Conservation (phyloP, 2,888 invertebrate species). For the Nomada goodeniana region DNA sequence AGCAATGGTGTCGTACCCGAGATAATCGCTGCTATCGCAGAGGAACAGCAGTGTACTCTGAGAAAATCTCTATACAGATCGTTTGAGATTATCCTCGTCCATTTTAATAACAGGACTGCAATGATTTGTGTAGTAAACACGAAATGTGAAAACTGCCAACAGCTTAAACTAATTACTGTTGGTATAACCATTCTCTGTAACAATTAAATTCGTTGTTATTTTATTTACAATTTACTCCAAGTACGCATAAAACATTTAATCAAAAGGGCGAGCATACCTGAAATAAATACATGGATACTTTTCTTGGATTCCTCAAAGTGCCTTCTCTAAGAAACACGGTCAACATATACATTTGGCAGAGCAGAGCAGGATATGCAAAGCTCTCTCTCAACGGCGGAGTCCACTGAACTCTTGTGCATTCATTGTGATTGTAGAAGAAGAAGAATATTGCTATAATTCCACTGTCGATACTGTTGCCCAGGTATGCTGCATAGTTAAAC, state of each 20-base stretch:
- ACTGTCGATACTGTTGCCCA: slow-evolving; percentile 90
- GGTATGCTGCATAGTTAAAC: slow-evolving; percentile 88
- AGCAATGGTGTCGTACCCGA: slow-evolving; percentile 84
- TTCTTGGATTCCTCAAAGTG: background rate
- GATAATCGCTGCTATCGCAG: slow-evolving; percentile 8
- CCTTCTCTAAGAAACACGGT: slow-evolving; percentile 80
- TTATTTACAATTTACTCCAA: background rate
- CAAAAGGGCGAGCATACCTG: slow-evolving; percentile 36
- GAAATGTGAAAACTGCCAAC: slow-evolving; percentile 94
- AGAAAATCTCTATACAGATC: slow-evolving; percentile 81
- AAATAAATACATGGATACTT: slow-evolving; percentile 10
- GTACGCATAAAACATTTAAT: background rate
- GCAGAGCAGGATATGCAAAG: slow-evolving; percentile 92
- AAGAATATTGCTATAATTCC: slow-evolving; percentile 89
- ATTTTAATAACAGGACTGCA: slow-evolving; percentile 90
- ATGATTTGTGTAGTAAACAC: slow-evolving; percentile 91
- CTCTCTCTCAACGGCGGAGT: slow-evolving; percentile 94
- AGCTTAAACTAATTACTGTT: slow-evolving; percentile 85
- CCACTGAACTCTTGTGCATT: slow-evolving; percentile 94
- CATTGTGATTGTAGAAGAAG: slow-evolving; percentile 93
- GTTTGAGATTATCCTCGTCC: slow-evolving; percentile 85
- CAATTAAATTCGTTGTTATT: slow-evolving; percentile 19
- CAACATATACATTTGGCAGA: slow-evolving; percentile 90
- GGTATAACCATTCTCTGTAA: slow-evolving; percentile 77
- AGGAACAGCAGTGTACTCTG: slow-evolving; percentile 61